These are phyloP conservation scores for Epizoanthus scotinus DNA, from an alignment of 92 coral and sea anemone genomes.

Conservation along the genomic window DNA sequence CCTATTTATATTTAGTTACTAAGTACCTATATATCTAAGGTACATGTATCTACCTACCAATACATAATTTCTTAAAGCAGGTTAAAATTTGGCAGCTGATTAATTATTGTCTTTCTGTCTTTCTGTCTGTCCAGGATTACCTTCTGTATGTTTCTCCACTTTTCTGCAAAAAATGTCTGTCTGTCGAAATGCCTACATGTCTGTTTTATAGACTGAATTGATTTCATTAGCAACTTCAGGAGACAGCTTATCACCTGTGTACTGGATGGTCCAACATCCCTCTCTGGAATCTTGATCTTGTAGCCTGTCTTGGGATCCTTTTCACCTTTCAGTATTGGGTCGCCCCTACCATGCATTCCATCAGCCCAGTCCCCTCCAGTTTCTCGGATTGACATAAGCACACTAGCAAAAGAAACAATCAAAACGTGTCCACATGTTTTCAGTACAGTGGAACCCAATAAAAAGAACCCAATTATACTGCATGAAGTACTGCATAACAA, in stretches of 20 bases:
- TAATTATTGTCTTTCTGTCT: no score
- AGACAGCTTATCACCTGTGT: conserved; percentile 66
- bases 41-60: no score
- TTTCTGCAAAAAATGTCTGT: not conserved
- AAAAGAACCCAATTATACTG: no score
- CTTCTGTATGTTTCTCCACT: not conserved
- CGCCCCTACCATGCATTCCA: conserved; percentile 76
- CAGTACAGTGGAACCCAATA: no score
- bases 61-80: no score
- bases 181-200: not conserved
- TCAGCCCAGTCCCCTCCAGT: conserved; percentile 98
- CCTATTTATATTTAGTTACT: no score
- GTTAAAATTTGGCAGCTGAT: not conserved
- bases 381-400: conserved; percentile 92
- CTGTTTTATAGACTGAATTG: no score
- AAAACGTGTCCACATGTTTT: not conserved
- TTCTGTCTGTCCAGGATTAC: not conserved
- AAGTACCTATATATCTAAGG: no score
- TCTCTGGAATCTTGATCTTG: conserved; percentile 72
- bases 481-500: no score
- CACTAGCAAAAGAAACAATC: conserved; percentile 46
- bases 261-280: conserved; percentile 96
- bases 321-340: conserved; percentile 92
- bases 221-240: no score
- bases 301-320: conserved; percentile 94